Evolutionary conservation across 2,797 vertebrate genomes (phyloP).

Genomic region (Megaceryle alcyon): DNA sequence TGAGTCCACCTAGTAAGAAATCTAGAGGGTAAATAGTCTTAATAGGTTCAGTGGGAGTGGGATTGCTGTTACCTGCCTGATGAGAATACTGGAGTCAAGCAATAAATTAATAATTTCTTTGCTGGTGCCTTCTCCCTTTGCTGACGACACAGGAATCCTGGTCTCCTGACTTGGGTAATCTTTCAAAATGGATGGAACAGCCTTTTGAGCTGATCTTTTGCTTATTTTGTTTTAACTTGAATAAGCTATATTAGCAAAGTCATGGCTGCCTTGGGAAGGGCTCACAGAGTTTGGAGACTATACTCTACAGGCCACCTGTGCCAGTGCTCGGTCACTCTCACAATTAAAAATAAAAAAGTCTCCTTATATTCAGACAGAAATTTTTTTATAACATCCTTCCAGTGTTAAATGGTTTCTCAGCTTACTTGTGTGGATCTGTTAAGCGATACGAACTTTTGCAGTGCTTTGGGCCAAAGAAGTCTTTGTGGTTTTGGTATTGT

Average conservation of each 20-base stretch:
- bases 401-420: not conserved
- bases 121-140: not conserved
- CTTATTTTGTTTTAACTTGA: not conserved
- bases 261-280: not conserved
- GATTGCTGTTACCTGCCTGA: not conserved
- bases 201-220: not conserved
- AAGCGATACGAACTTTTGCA: not conserved
- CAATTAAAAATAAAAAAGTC: not conserved
- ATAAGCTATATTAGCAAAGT: not conserved
- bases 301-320: not conserved
- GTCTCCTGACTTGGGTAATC: not conserved
- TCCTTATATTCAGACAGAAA: not conserved
- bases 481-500: not conserved
- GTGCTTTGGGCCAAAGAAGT: not conserved
- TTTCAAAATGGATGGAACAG: not conserved
- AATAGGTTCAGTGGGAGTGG: not conserved
- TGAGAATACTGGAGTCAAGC: not conserved
- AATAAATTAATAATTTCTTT: not conserved
- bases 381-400: not conserved
- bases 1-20: not conserved
- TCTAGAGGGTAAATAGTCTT: not conserved
- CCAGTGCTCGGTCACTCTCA: not conserved
- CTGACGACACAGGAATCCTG: accelerated
- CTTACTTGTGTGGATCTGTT: not conserved
- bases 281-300: not conserved